Evolutionary conservation across 2,797 vertebrate species (phyloP), one percentile per base, ranked within the genome.

Genomic region (Chaetodon trifasciatus): DNA sequence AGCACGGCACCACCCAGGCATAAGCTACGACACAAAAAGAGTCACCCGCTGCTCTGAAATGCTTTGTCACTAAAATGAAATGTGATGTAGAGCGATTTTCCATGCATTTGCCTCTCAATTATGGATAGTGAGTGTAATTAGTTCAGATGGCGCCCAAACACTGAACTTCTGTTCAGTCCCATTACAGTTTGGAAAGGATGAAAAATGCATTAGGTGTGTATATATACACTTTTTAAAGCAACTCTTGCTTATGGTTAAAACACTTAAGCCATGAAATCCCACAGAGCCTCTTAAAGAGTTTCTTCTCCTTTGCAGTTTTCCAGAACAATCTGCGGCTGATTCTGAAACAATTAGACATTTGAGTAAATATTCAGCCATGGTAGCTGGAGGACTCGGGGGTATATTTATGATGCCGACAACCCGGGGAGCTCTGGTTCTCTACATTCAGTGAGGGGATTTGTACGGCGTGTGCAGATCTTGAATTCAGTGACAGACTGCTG

Each of bases 41-140:
- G 90, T 90, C 92, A 91, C 90, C 88, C 71, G 10, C 85, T 85
- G 89, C 89, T 95, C 83, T 83, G 71, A 76, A 92, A 94, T 86
- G 89, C 91, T 94, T 95, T 93, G 92, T 95, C 92, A 92, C 89
- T 69, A 78, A 91, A 94, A 95, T 93, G 65, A 86, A 85, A 91
- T 89, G 88, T 91, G 92, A 95, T 92, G 92, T 82, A 63, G 87
- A 90, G 81, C 74, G 55, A 83, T 94, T 94, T 94, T 93, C 83
- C 85, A 85, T 93, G 91, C 90, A 57, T 93, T 92, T 86, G 80
- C 89, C 80, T 84, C 89, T 95, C 92, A 94, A 94, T 96, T 96
- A 94, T 95, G 80, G 76, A 95, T 95, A 35, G 72, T 92, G 93
- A 95, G 66, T 87, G 71, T 94, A 94, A 96, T 93, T 76, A 89